Conservation (phyloP, 2,113 vertebrate genomes). For the Oxyura jamaicensis region DNA sequence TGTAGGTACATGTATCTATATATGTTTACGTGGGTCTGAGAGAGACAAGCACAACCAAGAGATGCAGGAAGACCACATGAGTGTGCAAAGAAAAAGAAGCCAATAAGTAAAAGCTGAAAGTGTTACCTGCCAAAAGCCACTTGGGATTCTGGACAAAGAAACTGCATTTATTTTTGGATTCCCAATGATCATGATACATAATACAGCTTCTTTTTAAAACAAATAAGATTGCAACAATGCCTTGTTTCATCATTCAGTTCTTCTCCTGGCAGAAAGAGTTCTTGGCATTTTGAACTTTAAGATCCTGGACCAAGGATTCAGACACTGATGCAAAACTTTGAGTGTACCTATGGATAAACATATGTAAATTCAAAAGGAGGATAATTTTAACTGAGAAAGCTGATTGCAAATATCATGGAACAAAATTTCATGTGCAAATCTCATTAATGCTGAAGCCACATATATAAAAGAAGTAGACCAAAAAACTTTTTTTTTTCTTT, state of each 20-base stretch:
- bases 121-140: not conserved
- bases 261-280: not conserved
- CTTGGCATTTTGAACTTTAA: not conserved
- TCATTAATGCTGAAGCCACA: not conserved
- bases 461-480: not conserved
- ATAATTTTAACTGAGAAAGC: not conserved
- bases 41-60: not conserved
- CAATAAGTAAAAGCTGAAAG: not conserved
- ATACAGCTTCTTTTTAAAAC: not conserved
- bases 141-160: not conserved
- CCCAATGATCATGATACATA: not conserved
- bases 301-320: not conserved
- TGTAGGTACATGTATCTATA: fast-evolving
- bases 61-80: not conserved
- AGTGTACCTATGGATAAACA: not conserved
- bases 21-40: not conserved
- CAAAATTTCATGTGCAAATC: not conserved
- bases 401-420: not conserved
- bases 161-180: not conserved
- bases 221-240: not conserved
- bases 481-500: not conserved
- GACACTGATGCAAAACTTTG: not conserved
- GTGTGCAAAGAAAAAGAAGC: not conserved
- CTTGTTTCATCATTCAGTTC: not conserved
- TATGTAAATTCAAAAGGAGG: not conserved